Conservation (phyloP, 2,113 vertebrate genomes). For the Gadus macrocephalus region DNA sequence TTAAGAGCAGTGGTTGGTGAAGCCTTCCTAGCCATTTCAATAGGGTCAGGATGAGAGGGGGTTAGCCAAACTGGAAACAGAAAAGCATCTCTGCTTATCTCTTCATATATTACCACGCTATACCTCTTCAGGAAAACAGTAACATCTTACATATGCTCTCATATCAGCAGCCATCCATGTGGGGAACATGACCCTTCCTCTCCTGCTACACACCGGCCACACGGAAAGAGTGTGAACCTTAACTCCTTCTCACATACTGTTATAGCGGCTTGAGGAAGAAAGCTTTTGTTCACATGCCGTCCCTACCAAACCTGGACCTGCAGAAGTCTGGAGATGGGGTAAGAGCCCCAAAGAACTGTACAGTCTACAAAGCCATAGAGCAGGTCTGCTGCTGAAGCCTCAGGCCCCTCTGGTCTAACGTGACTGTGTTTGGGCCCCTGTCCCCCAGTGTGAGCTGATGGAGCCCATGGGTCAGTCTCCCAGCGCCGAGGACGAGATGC, state of each 20-base stretch:
- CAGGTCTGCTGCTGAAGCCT: neutral
- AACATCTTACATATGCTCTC: too few relatives aligned
- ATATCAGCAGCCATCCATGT: too few relatives aligned
- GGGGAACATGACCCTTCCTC: too few relatives aligned
- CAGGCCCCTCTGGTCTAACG: neutral
- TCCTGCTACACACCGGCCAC: too few relatives aligned
- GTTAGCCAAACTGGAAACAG: too few relatives aligned
- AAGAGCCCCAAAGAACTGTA: slow-evolving; percentile 40
- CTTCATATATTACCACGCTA: too few relatives aligned
- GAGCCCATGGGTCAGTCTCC: slow-evolving; percentile 86
- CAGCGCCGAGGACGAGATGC: slow-evolving; percentile 89
- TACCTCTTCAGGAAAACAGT: too few relatives aligned
- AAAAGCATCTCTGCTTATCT: too few relatives aligned
- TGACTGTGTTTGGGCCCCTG: slow-evolving; percentile 2
- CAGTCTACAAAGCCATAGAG: neutral
- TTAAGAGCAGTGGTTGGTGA: too few relatives aligned
- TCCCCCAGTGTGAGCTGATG: slow-evolving; percentile 84
- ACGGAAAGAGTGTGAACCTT: slow-evolving; percentile 65
- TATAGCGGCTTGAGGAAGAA: slow-evolving; percentile 99
- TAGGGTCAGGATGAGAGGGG: too few relatives aligned
- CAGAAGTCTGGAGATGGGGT: slow-evolving; percentile 97
- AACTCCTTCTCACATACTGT: slow-evolving; percentile 89
- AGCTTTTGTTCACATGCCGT: slow-evolving; percentile 98
- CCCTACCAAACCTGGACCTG: slow-evolving; percentile 93
- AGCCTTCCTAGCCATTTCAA: too few relatives aligned